Conservation (phyloP, 2,113 vertebrate species). For the Vulpes vulpes region DNA sequence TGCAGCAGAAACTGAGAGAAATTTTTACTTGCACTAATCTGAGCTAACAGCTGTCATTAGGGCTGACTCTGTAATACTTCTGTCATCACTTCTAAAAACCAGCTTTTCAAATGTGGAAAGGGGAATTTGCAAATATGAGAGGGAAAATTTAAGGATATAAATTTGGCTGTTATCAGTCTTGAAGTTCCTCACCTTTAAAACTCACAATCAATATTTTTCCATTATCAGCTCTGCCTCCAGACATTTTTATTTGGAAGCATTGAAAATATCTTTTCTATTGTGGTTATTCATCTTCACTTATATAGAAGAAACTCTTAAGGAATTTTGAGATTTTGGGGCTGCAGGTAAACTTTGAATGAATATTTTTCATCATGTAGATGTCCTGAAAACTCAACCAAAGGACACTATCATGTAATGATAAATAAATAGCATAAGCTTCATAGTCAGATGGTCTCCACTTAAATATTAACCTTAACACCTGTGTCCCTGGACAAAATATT, state of each 20-base stretch:
- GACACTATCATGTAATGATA: neutral
- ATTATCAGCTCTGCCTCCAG: neutral
- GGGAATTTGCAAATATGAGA: slow-evolving; percentile 65
- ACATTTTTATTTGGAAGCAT: slow-evolving; percentile 20
- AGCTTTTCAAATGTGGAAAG: slow-evolving; percentile 67
- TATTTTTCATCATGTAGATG: slow-evolving; percentile 24
- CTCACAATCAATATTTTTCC: slow-evolving; percentile 61
- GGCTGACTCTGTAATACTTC: slow-evolving; percentile 73
- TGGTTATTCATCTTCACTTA: neutral
- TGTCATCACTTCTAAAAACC: slow-evolving; percentile 61
- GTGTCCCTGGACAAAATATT: neutral
- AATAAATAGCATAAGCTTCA: neutral
- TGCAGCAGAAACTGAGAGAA: slow-evolving; percentile 67
- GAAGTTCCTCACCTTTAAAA: slow-evolving; percentile 66
- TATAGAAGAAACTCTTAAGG: neutral
- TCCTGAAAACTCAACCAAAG: neutral
- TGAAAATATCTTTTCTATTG: slow-evolving; percentile 29
- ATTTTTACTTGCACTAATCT: slow-evolving; percentile 70
- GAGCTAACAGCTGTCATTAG: slow-evolving; percentile 71
- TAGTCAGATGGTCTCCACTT: neutral
- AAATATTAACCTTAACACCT: neutral
- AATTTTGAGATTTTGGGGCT: slow-evolving; percentile 49
- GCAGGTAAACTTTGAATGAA: slow-evolving; percentile 52
- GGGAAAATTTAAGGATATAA: slow-evolving; percentile 60
- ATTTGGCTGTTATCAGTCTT: neutral